A percentile compares a stretch with the other conserved stretches of the same genome.
Evolutionary conservation across 2,113 vertebrate genomes (phyloP).

Genomic region (Calidris pugnax): DNA sequence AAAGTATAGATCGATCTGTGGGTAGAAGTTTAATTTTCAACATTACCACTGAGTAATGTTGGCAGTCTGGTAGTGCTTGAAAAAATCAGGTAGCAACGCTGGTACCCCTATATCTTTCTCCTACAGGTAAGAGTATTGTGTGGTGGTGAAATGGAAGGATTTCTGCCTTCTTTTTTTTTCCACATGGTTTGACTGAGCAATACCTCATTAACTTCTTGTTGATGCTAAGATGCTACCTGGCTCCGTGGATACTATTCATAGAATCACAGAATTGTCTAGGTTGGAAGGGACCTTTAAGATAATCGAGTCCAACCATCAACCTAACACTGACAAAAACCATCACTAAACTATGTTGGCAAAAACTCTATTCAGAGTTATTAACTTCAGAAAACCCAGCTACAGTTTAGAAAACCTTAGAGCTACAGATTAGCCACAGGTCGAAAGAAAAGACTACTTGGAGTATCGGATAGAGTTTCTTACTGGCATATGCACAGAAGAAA

Average conservation of each 20-base stretch:
- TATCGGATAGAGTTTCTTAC: not conserved
- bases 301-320: not conserved
- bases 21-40: conserved; percentile 8
- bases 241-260: not conserved
- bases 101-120: not conserved
- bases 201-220: not conserved
- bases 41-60: not conserved
- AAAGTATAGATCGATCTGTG: not conserved
- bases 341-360: not conserved
- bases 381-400: not conserved
- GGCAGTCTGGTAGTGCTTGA: not conserved
- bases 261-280: not conserved
- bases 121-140: not conserved
- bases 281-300: not conserved
- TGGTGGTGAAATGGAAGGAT: not conserved
- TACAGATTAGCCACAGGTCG: not conserved
- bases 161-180: not conserved
- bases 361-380: not conserved
- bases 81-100: not conserved
- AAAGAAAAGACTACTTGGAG: not conserved
- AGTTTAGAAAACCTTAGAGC: not conserved
- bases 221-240: not conserved
- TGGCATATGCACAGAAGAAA: not conserved
- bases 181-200: not conserved
- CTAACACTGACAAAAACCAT: not conserved